Base-by-base conservation (phyloP, 2,888 invertebrate genomes). In the Tholera decimalis region DNA sequence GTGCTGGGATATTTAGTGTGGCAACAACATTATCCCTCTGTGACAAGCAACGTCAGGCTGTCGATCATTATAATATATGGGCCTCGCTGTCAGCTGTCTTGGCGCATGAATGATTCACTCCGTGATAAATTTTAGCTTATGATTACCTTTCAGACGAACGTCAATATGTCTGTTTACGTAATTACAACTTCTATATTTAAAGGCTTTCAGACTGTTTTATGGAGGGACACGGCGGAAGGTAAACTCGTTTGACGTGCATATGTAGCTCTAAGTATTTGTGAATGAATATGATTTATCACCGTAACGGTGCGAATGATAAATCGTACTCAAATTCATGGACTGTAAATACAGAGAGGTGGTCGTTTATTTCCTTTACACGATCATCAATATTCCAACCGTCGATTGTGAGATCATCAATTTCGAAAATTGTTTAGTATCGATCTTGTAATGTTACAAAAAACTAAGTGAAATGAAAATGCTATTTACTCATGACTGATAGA, bases 41-140 rank as follows among this genome's bases (percentile, higher is more conserved):
- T 93, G 94, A 95, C 95, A 94, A 91, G 94, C 87, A 91, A 92
- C 91, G 94, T 95, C 94, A 91, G 92, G 93, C 91, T 94, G 95
- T 95, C 95, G 94, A 95, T 95, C 95, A 95, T 92, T 93, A 91
- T 94, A 95, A 95, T 94, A 91, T 95, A 95, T 95, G 94, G 92
- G 93, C 93, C 88, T 90, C 88, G 91, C 94, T 94, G 95, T 95
- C 95, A 94, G 93, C 94, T 94, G 95, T 94, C 95, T 92, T 88
- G 89, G 89, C 91, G 91, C 93, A 93, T 94, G 95, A 95, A 93
- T 94, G 95, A 95, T 95, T 95, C 95, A 95, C 94, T 94, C 89
- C 90, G 91, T 93, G 94, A 95, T 95, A 95, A 95, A 95, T 95
- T 94, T 92, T 91, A 94, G 94, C 94, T 95, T 94, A 94, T 95